Percentiles rank a stretch among this genome's conserved stretches.
These are phyloP conservation scores for Melanerpes formicivorus DNA, from an alignment of 2,113 vertebrate genomes.

Conservation along the genomic window DNA sequence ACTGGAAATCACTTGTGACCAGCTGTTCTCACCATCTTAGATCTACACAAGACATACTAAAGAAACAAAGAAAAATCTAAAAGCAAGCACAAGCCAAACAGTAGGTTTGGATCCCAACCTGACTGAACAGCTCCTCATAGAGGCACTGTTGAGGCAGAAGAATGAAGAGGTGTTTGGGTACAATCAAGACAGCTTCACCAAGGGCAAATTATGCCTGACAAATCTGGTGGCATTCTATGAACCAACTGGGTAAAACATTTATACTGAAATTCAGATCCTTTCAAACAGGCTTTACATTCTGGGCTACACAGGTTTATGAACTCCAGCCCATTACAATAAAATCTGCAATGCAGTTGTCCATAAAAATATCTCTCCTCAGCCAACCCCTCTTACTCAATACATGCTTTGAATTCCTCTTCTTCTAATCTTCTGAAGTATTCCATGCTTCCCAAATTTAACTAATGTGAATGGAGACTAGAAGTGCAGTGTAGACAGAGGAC, in stretches of 20 bases:
- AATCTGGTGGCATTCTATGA: too few species aligned
- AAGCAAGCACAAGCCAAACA: not conserved
- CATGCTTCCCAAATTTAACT: not conserved
- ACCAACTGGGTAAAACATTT: not conserved
- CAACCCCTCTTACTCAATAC: not conserved
- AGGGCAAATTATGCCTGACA: too few species aligned
- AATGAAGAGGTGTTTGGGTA: too few species aligned
- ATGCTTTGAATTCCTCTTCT: not conserved
- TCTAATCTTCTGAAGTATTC: not conserved
- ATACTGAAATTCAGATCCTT: not conserved
- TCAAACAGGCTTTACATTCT: not conserved
- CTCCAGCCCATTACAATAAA: not conserved
- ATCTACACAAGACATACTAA: not conserved
- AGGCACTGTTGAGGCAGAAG: too few species aligned
- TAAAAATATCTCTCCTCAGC: not conserved
- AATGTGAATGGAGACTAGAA: not conserved
- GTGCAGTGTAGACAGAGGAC: not conserved
- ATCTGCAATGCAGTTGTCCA: not conserved
- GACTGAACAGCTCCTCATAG: not conserved
- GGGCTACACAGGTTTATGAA: not conserved
- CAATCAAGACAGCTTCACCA: too few species aligned
- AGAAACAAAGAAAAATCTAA: not conserved
- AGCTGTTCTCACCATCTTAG: not conserved
- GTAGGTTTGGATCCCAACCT: constrained; percentile 1
- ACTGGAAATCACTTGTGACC: not conserved